These are phyloP conservation scores for Brachionus paranguensis DNA, from an alignment of 1,140 invertebrate genomes.

Conservation along the genomic window DNA sequence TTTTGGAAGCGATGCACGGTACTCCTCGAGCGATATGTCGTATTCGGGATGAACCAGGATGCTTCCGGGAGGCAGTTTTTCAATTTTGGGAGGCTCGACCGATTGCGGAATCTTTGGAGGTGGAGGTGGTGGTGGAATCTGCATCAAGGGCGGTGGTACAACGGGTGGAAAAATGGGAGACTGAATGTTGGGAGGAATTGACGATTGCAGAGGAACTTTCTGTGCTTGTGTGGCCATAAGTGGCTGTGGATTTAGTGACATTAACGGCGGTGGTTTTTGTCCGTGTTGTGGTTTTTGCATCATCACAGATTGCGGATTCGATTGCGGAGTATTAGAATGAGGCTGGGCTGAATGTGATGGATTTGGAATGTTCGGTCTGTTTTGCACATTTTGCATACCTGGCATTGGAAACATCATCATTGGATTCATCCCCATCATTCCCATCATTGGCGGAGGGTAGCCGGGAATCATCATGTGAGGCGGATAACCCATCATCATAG, in stretches of 20 bases:
- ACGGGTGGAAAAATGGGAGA: neutral
- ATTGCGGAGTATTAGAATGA: neutral
- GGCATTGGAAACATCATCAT: constrained; percentile 10
- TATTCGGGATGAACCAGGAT: constrained; percentile 36
- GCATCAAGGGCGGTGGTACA: neutral
- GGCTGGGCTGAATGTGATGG: neutral
- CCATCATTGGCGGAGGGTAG: constrained; percentile 31
- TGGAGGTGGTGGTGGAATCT: neutral
- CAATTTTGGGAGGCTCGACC: neutral
- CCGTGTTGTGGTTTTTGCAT: neutral
- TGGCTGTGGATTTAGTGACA: neutral
- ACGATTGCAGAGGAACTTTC: neutral
- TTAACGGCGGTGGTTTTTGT: constrained; percentile 14
- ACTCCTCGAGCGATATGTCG: constrained; percentile 39
- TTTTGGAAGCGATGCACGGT: neutral
- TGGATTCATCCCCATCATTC: constrained; percentile 15
- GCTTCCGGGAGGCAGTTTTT: neutral
- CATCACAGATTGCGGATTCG: neutral
- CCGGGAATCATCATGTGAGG: constrained; percentile 33
- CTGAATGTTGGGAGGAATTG: neutral
- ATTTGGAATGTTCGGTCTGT: neutral
- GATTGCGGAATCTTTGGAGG: neutral
- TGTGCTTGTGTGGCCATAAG: neutral
- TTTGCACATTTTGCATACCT: neutral
- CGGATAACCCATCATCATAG: constrained; percentile 4